These are phyloP conservation scores for Microtus ochrogaster DNA, from an alignment of 2,113 vertebrate genomes.

Conservation along the genomic window DNA sequence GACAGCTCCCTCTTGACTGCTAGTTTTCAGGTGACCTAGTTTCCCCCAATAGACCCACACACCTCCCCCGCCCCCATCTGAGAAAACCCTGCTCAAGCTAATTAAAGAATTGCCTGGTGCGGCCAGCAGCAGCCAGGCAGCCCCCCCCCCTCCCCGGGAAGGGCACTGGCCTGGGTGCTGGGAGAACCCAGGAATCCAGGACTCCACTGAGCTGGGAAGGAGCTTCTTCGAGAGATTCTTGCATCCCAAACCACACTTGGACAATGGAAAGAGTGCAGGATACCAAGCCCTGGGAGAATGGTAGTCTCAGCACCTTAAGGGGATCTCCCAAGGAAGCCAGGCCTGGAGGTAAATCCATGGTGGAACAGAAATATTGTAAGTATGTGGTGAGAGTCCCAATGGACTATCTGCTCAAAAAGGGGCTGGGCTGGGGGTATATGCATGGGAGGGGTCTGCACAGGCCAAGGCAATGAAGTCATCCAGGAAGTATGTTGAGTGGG, in stretches of 20 bases:
- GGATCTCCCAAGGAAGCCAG: background rate
- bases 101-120: conserved; percentile 75
- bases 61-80: conserved; percentile 68
- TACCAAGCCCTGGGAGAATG: background rate
- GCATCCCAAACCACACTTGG: background rate
- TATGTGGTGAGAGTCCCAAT: background rate
- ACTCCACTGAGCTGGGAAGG: background rate
- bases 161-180: conserved; percentile 5
- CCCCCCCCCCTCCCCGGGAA: background rate
- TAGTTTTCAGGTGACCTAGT: conserved; percentile 78
- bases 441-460: background rate
- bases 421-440: too few relatives aligned
- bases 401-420: background rate
- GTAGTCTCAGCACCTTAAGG: background rate
- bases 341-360: background rate
- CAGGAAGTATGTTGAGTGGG: conserved; percentile 8
- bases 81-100: conserved; percentile 80
- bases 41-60: conserved; percentile 79
- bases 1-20: conserved; percentile 80
- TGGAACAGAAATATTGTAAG: background rate
- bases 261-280: background rate
- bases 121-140: conserved; percentile 24
- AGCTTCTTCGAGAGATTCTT: background rate
- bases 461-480: background rate
- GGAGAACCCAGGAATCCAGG: background rate